Percentiles rank a stretch among this genome's conserved stretches.
These are phyloP conservation scores for Euphydryas editha DNA, from an alignment of 2,888 invertebrate genomes.

Conservation along the genomic window DNA sequence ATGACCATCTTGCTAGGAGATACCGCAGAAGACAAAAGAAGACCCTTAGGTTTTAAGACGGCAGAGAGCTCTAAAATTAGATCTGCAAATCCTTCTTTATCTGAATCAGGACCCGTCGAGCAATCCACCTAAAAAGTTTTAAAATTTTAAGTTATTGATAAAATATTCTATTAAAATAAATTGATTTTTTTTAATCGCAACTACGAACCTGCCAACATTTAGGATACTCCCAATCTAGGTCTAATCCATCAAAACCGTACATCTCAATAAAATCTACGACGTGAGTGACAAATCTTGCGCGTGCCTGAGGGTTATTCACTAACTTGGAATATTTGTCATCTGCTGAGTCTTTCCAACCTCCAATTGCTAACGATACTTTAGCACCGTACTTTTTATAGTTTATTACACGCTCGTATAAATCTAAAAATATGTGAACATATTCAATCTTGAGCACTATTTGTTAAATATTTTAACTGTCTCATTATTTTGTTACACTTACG, in stretches of 20 bases:
- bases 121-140: conserved; percentile 88
- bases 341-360: conserved; percentile 98
- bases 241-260: conserved; percentile 95
- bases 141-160: neutral
- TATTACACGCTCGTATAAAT: conserved; percentile 93
- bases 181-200: neutral
- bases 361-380: conserved; percentile 94
- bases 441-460: neutral
- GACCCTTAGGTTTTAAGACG: conserved; percentile 86
- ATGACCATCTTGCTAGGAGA: conserved; percentile 95
- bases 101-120: conserved; percentile 91
- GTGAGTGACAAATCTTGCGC: conserved; percentile 89
- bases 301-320: conserved; percentile 89
- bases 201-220: conserved; percentile 90
- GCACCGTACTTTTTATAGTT: conserved; percentile 90
- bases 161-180: neutral
- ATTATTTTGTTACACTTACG: conserved; percentile 77
- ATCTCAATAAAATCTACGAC: conserved; percentile 90
- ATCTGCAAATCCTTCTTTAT: conserved; percentile 90
- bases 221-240: conserved; percentile 97
- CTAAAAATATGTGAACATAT: conserved; percentile 63
- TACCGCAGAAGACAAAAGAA: conserved; percentile 92
- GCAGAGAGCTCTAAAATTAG: conserved; percentile 88
- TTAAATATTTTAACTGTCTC: neutral
- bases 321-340: conserved; percentile 95